Evolutionary conservation across 2,888 invertebrate species (phyloP).

Genomic region (Latheticus oryzae): DNA sequence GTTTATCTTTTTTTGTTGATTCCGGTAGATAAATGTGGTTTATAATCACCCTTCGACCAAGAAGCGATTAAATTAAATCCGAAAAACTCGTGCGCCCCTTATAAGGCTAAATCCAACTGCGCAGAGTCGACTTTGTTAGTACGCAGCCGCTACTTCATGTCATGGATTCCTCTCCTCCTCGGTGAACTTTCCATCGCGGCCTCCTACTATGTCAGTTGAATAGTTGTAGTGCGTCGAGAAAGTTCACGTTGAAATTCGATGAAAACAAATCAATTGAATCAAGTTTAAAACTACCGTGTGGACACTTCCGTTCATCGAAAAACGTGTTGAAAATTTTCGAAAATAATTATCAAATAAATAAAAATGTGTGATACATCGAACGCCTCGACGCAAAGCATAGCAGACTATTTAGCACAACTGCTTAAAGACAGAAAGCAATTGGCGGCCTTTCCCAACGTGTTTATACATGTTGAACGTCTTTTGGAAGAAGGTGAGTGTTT

Average conservation of each 20-base stretch:
- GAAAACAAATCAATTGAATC: slow-evolving; percentile 33
- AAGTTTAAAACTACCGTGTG: slow-evolving; percentile 29
- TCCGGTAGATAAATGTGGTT: too few relatives aligned
- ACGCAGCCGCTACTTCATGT: slow-evolving; percentile 47
- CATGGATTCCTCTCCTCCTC: slow-evolving; percentile 30
- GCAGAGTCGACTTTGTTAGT: slow-evolving; percentile 50
- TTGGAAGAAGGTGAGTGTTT: slow-evolving; percentile 94
- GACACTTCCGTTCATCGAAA: slow-evolving; percentile 40
- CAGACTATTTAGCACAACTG: slow-evolving; percentile 99
- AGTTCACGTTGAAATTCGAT: slow-evolving; percentile 29
- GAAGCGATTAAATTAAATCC: slow-evolving; percentile 31
- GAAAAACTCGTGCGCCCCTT: slow-evolving; percentile 41
- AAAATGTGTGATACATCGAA: slow-evolving; percentile 64
- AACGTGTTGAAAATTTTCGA: too few relatives aligned
- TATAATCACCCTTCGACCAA: slow-evolving; percentile 8
- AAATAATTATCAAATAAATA: too few relatives aligned
- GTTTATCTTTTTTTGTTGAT: too few relatives aligned
- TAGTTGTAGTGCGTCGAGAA: slow-evolving; percentile 47
- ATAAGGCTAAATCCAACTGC: slow-evolving; percentile 50
- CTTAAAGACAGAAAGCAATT: slow-evolving; percentile 99
- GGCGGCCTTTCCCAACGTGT: slow-evolving; percentile 99
- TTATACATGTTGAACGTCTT: slow-evolving; percentile 98
- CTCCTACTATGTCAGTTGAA: slow-evolving; percentile 44
- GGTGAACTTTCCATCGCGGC: slow-evolving; percentile 21
- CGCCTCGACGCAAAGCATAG: slow-evolving; percentile 91